phyloP scores from a whole-genome alignment of 2,797 vertebrate genomes.

The Distichodus sexfasciatus region DNA sequence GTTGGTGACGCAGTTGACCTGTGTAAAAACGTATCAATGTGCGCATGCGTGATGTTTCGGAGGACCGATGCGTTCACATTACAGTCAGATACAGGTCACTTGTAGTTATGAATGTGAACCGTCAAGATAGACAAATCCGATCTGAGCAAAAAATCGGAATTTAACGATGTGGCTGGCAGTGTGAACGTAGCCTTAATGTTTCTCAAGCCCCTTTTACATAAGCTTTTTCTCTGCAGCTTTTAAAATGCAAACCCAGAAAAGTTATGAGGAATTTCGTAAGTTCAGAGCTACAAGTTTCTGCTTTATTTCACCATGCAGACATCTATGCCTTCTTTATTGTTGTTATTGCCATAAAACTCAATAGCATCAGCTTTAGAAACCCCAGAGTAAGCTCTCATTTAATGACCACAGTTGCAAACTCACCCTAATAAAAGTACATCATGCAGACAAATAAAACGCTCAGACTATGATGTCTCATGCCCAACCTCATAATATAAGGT shows the following conservation, averaged over 20 bases:
- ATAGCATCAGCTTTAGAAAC: background rate
- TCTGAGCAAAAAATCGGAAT: too few relatives aligned
- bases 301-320: background rate
- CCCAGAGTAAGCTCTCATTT: background rate
- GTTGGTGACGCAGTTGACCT: too few relatives aligned
- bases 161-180: too few relatives aligned
- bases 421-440: background rate
- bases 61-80: too few relatives aligned
- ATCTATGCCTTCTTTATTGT: background rate
- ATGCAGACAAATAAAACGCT: background rate
- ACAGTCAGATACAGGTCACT: too few relatives aligned
- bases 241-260: background rate
- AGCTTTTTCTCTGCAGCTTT: background rate
- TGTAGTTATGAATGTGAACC: too few relatives aligned
- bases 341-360: background rate
- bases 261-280: slow-evolving; percentile 12
- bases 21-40: too few relatives aligned
- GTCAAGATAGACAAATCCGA: too few relatives aligned
- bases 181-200: background rate
- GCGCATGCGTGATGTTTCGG: too few relatives aligned
- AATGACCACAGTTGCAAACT: background rate
- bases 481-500: background rate
- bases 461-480: too few relatives aligned
- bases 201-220: background rate
- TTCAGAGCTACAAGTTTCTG: background rate